phyloP scores from a whole-genome alignment of 53 echinoderm and acorn worm genomes.

The Antedon mediterranea region DNA sequence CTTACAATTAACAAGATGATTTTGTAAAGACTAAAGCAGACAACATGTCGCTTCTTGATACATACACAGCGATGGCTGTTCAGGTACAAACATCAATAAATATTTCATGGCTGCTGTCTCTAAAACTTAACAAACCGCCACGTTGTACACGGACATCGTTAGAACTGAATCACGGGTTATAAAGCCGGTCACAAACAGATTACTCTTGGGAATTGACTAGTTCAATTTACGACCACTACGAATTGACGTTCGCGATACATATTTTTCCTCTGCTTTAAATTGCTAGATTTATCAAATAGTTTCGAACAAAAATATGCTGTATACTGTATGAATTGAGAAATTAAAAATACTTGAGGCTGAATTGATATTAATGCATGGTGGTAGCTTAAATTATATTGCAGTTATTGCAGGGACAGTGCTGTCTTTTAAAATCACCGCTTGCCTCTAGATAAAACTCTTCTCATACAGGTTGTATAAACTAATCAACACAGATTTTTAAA shows the following conservation, averaged over 20 bases:
- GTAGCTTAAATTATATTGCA: not conserved
- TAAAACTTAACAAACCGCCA: not conserved
- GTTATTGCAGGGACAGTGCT: not conserved
- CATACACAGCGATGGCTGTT: not conserved
- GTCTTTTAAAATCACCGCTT: not conserved
- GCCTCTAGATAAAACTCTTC: not conserved
- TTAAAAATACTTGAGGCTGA: not conserved
- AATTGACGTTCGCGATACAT: not conserved
- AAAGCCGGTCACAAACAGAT: not conserved
- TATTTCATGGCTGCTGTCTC: not conserved
- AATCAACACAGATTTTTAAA: too few relatives aligned
- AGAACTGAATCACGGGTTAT: not conserved
- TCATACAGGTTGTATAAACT: too few relatives aligned
- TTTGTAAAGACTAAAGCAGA: not conserved
- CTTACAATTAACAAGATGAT: not conserved
- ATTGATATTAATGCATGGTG: not conserved
- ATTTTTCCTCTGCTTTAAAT: not conserved
- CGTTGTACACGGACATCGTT: not conserved
- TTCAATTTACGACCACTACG: not conserved
- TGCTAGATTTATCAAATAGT: not conserved
- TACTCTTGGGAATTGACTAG: not conserved
- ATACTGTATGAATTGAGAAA: not conserved
- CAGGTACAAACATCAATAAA: not conserved
- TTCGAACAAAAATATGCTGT: not conserved
- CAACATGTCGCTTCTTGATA: not conserved